Evolutionary conservation across 2,888 invertebrate genomes (phyloP), one percentile per base, ranked within the genome.

Genomic region (Plebejus melissa): DNA sequence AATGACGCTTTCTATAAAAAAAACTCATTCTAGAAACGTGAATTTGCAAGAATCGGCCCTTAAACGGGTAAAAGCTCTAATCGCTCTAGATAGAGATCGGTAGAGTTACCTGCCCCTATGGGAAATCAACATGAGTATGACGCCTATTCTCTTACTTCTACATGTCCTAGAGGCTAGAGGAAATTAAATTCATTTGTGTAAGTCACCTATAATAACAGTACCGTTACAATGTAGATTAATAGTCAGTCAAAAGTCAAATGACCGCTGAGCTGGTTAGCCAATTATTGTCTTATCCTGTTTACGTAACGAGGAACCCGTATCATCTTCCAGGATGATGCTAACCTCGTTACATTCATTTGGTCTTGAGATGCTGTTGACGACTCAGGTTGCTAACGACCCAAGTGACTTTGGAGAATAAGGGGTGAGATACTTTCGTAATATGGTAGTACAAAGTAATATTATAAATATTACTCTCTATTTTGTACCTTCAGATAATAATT

Each of bases 221-320:
- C 9, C 9, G 46, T 46, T 46, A 46, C 32, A 65, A 65, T 65
- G 65, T 70, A 70, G 41, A 70, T 70, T 22, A 70, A 41, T 70
- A 72, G 54, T 54, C 50, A 65, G 65, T 65, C 71, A 54, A 72
- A 72, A 16, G 72, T 72, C 72, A 72, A 72, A 72, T 54, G 76
- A 58, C 57, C 70, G 50, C 46, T 71, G 46, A 1, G 54, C 58
- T 74, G 76, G 77, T 77, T 83, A 89, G 88, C 82, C 91, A 90
- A 90, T 91, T 91, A 91, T 91, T 90, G 89, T 87, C 90, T 90
- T 90, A 89, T 91, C 91, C 91, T 90, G 90, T 81, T 89, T 86
- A 85, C 74, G 80, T 81, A 79, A 80, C 82, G 81, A 82, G 78
- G 78, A 77, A 81, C 86, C 86, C 83, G 86, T 84, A 86, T 85